Base-by-base conservation (phyloP, 37 sponge, comb jelly and placozoan species). In the Crambe crambe region DNA sequence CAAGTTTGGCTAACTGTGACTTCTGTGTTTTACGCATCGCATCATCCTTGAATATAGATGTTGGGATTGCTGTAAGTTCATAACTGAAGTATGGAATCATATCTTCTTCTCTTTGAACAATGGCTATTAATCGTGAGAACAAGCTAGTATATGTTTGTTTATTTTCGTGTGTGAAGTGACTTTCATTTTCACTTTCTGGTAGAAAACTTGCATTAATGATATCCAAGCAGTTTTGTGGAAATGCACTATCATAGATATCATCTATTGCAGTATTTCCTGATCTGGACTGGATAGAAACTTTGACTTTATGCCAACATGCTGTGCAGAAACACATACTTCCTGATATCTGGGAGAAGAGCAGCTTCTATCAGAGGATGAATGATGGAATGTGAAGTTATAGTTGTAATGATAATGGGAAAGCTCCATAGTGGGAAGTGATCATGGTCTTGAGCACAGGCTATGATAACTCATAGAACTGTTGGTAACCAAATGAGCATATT, bases 401-500 rank as follows among this genome's bases (percentile, higher is more conserved):
- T n/a, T n/a, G n/a, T n/a, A n/a, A n/a, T n/a, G n/a, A n/a, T n/a
- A n/a, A n/a, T n/a, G n/a, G n/a, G n/a, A n/a, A n/a, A n/a, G n/a
- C n/a, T n/a, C n/a, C n/a, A n/a, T n/a, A n/a, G n/a, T n/a, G n/a
- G n/a, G n/a, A n/a, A n/a, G n/a, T n/a, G n/a, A n/a, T n/a, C n/a
- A n/a, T n/a, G n/a, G n/a, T n/a, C n/a, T n/a, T n/a, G n/a, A n/a
- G n/a, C n/a, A n/a, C n/a, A n/a, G n/a, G n/a, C n/a, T n/a, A n/a
- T n/a, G n/a, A n/a, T n/a, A n/a, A n/a, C n/a, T n/a, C n/a, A 37
- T 25, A 66, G 26, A n/a, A 88, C n/a, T 2, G 74, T 17, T 2
- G 74, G 77, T 3, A 72, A 37, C 88, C 88, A 88, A 17, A 77
- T 65, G 2, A 88, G 27, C 2, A 76, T 15, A 43, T 81, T 76